Percentiles rank a stretch among this genome's conserved stretches.
Evolutionary conservation across 2,888 invertebrate genomes (phyloP).

Genomic region (Microctonus hyperodae): DNA sequence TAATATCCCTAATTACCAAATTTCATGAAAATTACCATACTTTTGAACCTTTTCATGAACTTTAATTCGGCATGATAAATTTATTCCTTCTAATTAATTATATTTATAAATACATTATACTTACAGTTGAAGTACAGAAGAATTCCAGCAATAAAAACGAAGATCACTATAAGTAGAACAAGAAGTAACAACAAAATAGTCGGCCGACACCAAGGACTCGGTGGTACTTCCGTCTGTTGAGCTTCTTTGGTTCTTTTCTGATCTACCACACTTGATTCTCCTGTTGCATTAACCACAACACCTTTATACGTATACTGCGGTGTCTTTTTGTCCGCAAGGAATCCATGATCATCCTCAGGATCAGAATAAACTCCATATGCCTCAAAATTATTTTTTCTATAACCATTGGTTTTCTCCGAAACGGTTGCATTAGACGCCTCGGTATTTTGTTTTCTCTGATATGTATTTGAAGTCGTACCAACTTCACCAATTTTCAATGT

Average conservation of each 20-base stretch:
- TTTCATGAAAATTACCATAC: no score
- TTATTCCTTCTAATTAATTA: no score
- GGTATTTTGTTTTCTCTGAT: conserved; percentile 48
- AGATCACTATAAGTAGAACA: conserved; percentile 67
- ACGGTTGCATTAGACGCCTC: conserved; percentile 28
- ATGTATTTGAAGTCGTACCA: conserved; percentile 45
- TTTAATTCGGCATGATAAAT: no score
- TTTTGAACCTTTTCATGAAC: no score
- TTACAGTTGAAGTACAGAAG: conserved; percentile 71
- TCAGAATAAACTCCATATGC: conserved; percentile 62
- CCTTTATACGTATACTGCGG: conserved; percentile 60
- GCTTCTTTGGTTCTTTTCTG: conserved; percentile 57
- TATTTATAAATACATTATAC: conserved; percentile 49
- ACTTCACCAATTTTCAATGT: conserved; percentile 58
- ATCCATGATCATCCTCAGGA: conserved; percentile 61
- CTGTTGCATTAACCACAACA: conserved; percentile 60
- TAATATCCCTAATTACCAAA: no score
- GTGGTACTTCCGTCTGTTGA: conserved; percentile 60
- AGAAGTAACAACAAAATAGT: conserved; percentile 67
- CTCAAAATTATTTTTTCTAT: conserved; percentile 61
- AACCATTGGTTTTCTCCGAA: conserved; percentile 59
- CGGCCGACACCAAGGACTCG: conserved; percentile 67
- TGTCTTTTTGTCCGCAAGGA: conserved; percentile 55
- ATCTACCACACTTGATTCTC: conserved; percentile 59
- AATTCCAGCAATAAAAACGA: conserved; percentile 68